phyloP scores from a whole-genome alignment of 2,888 invertebrate species.

The Hemicrepidius hirtus region DNA sequence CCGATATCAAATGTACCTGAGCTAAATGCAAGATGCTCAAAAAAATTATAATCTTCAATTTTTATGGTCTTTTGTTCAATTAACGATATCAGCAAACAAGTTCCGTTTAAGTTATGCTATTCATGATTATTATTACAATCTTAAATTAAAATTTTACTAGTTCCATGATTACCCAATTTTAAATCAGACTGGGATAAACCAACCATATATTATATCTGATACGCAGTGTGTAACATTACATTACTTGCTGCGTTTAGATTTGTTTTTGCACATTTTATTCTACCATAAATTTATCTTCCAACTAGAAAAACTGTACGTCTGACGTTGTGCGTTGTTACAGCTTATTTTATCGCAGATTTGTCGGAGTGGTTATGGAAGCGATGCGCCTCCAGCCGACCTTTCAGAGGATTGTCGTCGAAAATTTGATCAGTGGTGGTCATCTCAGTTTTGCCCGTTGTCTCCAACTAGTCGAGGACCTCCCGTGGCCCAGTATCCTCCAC shows the following conservation, averaged over 20 bases:
- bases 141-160: no score
- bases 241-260: no score
- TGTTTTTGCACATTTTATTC: not conserved
- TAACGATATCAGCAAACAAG: no score
- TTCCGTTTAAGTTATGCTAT: no score
- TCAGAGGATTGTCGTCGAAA: slow-evolving; percentile 90
- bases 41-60: no score
- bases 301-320: slow-evolving; percentile 20
- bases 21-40: slow-evolving; percentile 27
- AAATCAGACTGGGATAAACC: no score
- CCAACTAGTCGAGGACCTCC: slow-evolving; percentile 68
- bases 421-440: slow-evolving; percentile 94
- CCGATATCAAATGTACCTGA: slow-evolving; percentile 32
- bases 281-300: not conserved
- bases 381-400: slow-evolving; percentile 82
- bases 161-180: no score
- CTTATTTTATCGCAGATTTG: slow-evolving; percentile 88
- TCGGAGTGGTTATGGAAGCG: slow-evolving; percentile 81
- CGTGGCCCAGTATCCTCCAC: slow-evolving; percentile 72
- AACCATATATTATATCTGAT: no score
- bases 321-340: slow-evolving; percentile 72
- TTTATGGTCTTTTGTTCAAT: no score
- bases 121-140: no score
- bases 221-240: no score
- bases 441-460: slow-evolving; percentile 80